A percentile compares a stretch with the other conserved stretches of the same genome.
These are phyloP conservation scores for Drosophila subquinaria DNA, from an alignment of 2,888 invertebrate genomes.

Conservation along the genomic window DNA sequence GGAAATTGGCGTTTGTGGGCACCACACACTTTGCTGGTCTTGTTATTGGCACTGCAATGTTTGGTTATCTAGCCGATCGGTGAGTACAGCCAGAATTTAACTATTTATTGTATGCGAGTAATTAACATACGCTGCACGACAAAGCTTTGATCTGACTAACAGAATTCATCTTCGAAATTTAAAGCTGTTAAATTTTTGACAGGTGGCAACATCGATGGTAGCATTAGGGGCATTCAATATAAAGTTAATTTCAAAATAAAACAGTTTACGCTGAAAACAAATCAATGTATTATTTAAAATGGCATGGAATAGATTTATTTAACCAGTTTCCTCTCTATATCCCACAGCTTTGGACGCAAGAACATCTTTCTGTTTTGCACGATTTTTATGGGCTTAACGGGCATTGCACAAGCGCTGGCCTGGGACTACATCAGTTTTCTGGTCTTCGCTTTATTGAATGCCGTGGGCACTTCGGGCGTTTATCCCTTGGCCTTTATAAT, in stretches of 20 bases:
- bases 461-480: slow-evolving; percentile 88
- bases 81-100: slow-evolving; percentile 68
- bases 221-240: neutral
- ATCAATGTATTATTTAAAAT: neutral
- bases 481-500: slow-evolving; percentile 88
- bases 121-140: neutral
- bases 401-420: slow-evolving; percentile 87
- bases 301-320: neutral
- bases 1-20: slow-evolving; percentile 88
- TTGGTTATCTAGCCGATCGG: slow-evolving; percentile 88
- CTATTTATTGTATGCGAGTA: neutral
- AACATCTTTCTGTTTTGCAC: slow-evolving; percentile 87
- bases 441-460: slow-evolving; percentile 87
- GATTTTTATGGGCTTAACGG: slow-evolving; percentile 87
- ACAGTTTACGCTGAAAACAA: too few relatives aligned
- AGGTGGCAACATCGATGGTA: slow-evolving; percentile 3
- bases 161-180: neutral
- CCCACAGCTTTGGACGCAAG: slow-evolving; percentile 87
- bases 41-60: slow-evolving; percentile 87
- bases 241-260: neutral
- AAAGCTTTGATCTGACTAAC: neutral
- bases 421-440: slow-evolving; percentile 87
- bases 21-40: slow-evolving; percentile 89
- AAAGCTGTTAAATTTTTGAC: neutral
- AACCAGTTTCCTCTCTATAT: too few relatives aligned